Conservation (phyloP, 1,140 invertebrate genomes). For the Tachypleus tridentatus region DNA sequence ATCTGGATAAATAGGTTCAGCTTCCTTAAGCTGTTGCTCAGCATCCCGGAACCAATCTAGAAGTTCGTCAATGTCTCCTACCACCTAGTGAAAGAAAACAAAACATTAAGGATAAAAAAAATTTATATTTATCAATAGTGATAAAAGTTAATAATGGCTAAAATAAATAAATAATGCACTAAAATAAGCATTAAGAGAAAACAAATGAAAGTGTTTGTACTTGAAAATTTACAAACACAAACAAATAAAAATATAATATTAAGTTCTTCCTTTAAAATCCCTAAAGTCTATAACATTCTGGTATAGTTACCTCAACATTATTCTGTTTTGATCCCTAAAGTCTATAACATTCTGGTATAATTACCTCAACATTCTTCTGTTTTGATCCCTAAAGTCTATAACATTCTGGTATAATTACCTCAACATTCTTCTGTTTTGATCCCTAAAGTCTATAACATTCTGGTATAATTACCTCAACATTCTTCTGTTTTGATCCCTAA, state of each 20-base stretch:
- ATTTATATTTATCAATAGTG: no score
- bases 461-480: conserved; percentile 31
- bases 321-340: conserved; percentile 72
- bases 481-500: conserved; percentile 66
- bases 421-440: conserved; percentile 57
- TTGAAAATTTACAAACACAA: no score
- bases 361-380: conserved; percentile 43
- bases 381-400: conserved; percentile 58
- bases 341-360: neutral
- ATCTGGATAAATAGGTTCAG: conserved; percentile 79
- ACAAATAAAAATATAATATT: no score
- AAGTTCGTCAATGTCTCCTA: conserved; percentile 86
- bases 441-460: no score
- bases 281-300: no score
- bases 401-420: conserved; percentile 26
- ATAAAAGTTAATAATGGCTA: no score
- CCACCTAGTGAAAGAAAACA: conserved; percentile 46
- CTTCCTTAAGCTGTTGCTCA: conserved; percentile 65
- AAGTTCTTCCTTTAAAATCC: no score
- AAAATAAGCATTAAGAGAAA: no score
- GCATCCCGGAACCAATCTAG: conserved; percentile 92
- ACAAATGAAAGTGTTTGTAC: no score
- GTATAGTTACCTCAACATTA: conserved; percentile 33
- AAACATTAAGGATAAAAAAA: neutral
- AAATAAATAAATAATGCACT: no score